Base-by-base conservation (phyloP, 1,140 invertebrate genomes). In the Lethocerus indicus region DNA sequence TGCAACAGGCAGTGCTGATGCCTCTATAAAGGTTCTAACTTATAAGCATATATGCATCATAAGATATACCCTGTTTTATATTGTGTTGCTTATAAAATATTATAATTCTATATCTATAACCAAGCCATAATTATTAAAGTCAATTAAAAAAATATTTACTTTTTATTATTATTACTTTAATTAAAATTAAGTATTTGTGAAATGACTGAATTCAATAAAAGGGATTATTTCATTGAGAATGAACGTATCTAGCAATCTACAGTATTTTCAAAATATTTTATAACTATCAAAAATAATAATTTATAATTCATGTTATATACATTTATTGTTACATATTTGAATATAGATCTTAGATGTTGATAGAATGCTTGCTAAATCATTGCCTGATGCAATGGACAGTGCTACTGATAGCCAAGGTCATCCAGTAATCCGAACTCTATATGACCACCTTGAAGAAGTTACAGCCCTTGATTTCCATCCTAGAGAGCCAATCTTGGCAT, bases 391-490 rank as follows among this genome's bases (percentile, higher is more conserved):
- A 58, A 74, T 81, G 59, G 79, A 81, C 55, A 78, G 75, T 14
- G 64, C 64, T 24, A 54, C 57, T 23, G 58, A 56, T 29, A 75
- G 84, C 61, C 79, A 93, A 60, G 88, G 88, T 0, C 94, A 98
- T 71, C 95, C 95, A 1, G 94, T 98, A 26, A 98, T 98, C 54
- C 73, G 94, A 50, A 98, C 95, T 5, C 68, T 98, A n/a, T 98
- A 98, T 63, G 95, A 98, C 67, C 94, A 98, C 64, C 78, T 88
- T 40, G 92, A 95, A 67, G 95, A 98, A 73, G 93, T 98, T 0
- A 95, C 91, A 0, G 88, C 84, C 58, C 64, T 98, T 18, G 90
- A 95, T 58, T 99, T 99, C 69, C 95, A 98, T 69, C 95, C 95
- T 0, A 75, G 78, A 39, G 85, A 89, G 58, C 87, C 90, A 53